Percentiles rank a stretch among this genome's conserved stretches.
Evolutionary conservation across 2,888 invertebrate species (phyloP).

Genomic region (Melanostoma scalare): DNA sequence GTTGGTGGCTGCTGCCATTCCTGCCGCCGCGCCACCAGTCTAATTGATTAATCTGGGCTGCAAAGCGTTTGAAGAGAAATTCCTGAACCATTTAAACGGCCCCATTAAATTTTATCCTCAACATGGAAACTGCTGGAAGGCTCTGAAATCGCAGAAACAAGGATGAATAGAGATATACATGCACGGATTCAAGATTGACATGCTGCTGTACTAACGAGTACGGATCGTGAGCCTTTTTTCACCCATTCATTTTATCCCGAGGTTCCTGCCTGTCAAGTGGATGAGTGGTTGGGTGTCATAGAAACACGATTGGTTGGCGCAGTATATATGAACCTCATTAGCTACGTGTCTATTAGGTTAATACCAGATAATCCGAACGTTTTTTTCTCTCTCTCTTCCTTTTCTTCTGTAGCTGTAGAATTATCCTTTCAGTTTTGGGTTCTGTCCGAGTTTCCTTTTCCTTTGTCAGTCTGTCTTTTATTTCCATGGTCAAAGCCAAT

Average conservation of each 20-base stretch:
- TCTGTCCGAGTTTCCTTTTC: conserved; percentile 12
- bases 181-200: conserved; percentile 52
- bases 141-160: conserved; percentile 32
- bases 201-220: conserved; percentile 60
- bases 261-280: conserved; percentile 34
- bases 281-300: conserved; percentile 39
- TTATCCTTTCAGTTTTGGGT: conserved; percentile 2
- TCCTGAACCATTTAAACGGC: conserved; percentile 57
- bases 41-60: conserved; percentile 64
- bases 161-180: neutral
- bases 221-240: conserved; percentile 46
- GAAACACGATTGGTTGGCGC: conserved; percentile 19
- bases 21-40: conserved; percentile 1
- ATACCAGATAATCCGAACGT: conserved; percentile 58
- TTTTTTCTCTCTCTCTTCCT: conserved; percentile 2
- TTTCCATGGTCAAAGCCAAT: conserved; percentile 57
- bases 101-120: conserved; percentile 53
- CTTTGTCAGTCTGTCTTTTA: conserved; percentile 3
- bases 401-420: neutral
- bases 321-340: conserved; percentile 55
- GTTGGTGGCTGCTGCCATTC: neutral
- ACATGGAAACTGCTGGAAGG: conserved; percentile 9
- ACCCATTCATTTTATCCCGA: conserved; percentile 33
- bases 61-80: conserved; percentile 58
- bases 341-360: conserved; percentile 66